phyloP scores from a whole-genome alignment of 1,140 invertebrate species.

The Phymorhynchus buccinoides region DNA sequence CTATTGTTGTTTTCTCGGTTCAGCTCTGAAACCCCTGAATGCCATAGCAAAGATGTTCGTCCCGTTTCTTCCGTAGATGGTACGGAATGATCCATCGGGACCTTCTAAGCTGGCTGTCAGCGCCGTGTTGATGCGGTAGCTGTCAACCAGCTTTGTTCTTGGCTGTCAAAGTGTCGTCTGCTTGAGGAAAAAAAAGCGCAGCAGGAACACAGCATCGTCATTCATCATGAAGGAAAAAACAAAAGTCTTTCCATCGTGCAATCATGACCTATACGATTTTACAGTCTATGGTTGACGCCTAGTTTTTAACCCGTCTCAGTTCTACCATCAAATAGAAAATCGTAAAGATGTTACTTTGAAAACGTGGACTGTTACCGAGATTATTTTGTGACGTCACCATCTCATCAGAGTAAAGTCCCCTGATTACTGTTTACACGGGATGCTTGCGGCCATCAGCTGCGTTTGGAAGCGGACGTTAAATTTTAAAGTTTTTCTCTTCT shows the following conservation, averaged over 20 bases:
- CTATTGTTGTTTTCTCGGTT: constrained; percentile 51
- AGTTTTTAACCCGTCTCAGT: background rate
- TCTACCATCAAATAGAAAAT: background rate
- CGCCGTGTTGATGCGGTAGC: constrained; percentile 31
- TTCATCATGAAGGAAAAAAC: constrained; percentile 12
- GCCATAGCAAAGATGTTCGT: constrained; percentile 47
- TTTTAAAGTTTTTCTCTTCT: too few relatives aligned
- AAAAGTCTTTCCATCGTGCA: background rate
- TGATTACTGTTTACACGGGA: constrained; percentile 12
- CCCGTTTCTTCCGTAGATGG: constrained; percentile 47
- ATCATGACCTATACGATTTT: background rate
- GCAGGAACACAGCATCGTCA: constrained; percentile 29
- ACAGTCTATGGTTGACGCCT: background rate
- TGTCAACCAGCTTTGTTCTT: constrained; percentile 39
- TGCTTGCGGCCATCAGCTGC: too few relatives aligned
- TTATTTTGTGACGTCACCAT: constrained; percentile 23
- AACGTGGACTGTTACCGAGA: constrained; percentile 24
- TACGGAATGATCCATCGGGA: constrained; percentile 51
- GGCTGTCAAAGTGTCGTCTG: constrained; percentile 40
- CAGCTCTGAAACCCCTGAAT: constrained; percentile 42
- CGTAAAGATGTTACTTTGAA: background rate
- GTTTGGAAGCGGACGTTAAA: too few relatives aligned
- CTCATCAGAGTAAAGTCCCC: background rate
- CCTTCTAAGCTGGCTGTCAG: constrained; percentile 41
- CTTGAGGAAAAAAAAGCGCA: constrained; percentile 34